Evolutionary conservation across 2,113 vertebrate species (phyloP).

Genomic region (Coryphaenoides rupestris): DNA sequence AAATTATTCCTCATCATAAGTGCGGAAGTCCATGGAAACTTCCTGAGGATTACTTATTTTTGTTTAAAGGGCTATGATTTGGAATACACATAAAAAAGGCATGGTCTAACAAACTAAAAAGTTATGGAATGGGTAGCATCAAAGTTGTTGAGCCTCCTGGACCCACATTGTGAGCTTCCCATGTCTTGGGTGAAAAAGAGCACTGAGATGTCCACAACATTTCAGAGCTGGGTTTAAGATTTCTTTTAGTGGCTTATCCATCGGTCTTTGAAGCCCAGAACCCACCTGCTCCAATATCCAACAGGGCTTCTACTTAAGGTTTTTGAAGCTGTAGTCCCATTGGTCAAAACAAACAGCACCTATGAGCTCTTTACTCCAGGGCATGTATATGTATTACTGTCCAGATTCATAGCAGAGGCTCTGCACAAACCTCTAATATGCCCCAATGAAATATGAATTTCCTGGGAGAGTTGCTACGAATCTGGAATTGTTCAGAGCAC

Average conservation of each 20-base stretch:
- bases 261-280: slow-evolving; percentile 72
- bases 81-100: slow-evolving; percentile 73
- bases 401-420: slow-evolving; percentile 59
- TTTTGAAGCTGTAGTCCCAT: slow-evolving; percentile 54
- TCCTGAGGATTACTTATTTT: slow-evolving; percentile 70
- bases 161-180: slow-evolving; percentile 60
- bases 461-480: slow-evolving; percentile 44
- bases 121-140: slow-evolving; percentile 66
- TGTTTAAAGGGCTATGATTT: slow-evolving; percentile 63
- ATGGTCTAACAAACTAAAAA: slow-evolving; percentile 74
- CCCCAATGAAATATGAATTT: slow-evolving; percentile 53
- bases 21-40: slow-evolving; percentile 71
- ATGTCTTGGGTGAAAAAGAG: slow-evolving; percentile 69
- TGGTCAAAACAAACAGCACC: slow-evolving; percentile 62
- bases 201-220: slow-evolving; percentile 71
- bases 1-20: slow-evolving; percentile 66
- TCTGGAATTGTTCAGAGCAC: slow-evolving; percentile 43
- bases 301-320: slow-evolving; percentile 48
- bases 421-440: slow-evolving; percentile 57
- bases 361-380: slow-evolving; percentile 59
- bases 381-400: slow-evolving; percentile 63
- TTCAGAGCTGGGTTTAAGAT: slow-evolving; percentile 66
- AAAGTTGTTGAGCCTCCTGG: slow-evolving; percentile 65
- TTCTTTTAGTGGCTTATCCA: slow-evolving; percentile 68
- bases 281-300: slow-evolving; percentile 68